Evolutionary conservation across 1,140 invertebrate genomes (phyloP).

Genomic region (Eueides isabella): DNA sequence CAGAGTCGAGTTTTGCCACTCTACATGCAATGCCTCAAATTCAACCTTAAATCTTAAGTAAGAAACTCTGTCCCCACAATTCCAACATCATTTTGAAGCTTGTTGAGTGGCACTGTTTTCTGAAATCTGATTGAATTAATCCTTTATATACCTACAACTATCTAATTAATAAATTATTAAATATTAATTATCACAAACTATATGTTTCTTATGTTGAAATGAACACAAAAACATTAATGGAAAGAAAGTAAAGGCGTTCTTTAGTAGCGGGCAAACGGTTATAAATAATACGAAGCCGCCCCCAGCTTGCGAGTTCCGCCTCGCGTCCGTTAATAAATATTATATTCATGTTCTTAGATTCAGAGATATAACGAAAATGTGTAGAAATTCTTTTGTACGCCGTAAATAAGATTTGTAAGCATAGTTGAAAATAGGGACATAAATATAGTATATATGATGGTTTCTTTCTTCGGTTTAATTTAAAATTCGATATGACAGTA

Average conservation of each 20-base stretch:
- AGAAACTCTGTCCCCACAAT: no score
- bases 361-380: slow-evolving; percentile 15
- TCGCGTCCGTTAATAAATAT: slow-evolving; percentile 31
- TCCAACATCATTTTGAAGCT: no score
- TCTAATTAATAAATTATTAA: no score
- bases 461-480: not conserved
- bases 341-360: slow-evolving; percentile 26
- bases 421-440: not conserved
- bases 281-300: slow-evolving; percentile 35
- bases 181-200: no score
- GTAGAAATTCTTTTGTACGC: slow-evolving; percentile 9
- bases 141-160: no score
- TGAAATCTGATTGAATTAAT: no score
- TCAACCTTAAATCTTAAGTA: no score
- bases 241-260: slow-evolving; percentile 36
- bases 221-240: slow-evolving; percentile 24
- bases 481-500: no score
- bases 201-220: not conserved
- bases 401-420: not conserved
- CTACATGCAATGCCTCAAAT: no score
- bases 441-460: not conserved
- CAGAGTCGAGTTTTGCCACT: no score
- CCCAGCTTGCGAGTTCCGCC: slow-evolving; percentile 28
- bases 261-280: slow-evolving; percentile 27
- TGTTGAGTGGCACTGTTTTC: no score